Percentiles rank a stretch among this genome's conserved stretches.
These are phyloP conservation scores for Galago senegalensis DNA, from an alignment of 2,797 vertebrate genomes.

Conservation along the genomic window DNA sequence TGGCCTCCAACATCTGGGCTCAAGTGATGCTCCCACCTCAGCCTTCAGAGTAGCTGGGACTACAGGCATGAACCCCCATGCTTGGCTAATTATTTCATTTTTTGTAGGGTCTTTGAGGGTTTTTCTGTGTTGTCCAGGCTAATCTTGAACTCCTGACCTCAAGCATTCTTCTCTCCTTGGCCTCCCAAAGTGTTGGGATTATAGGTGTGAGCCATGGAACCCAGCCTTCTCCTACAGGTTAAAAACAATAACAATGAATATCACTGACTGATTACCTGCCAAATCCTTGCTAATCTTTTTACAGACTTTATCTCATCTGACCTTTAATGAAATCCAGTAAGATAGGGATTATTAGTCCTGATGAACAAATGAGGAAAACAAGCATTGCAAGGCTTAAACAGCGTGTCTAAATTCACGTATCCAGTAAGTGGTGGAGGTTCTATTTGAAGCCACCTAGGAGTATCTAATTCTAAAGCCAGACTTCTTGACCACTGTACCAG, in stretches of 20 bases:
- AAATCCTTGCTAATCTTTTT: conserved; percentile 25
- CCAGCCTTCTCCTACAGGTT: background rate
- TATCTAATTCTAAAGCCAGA: background rate
- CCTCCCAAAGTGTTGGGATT: background rate
- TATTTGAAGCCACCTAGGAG: background rate
- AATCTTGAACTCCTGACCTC: background rate
- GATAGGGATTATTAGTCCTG: background rate
- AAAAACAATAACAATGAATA: background rate
- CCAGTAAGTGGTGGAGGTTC: background rate
- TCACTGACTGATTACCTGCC: conserved; percentile 23
- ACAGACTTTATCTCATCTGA: conserved; percentile 7
- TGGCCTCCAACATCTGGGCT: background rate
- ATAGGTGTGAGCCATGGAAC: background rate
- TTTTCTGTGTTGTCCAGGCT: background rate
- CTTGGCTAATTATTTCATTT: background rate
- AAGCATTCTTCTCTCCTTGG: background rate
- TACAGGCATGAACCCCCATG: background rate
- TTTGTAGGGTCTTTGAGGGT: background rate
- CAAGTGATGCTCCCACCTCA: background rate
- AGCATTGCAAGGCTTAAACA: background rate
- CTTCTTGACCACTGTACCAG: background rate
- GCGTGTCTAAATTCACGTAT: background rate
- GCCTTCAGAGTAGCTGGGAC: background rate
- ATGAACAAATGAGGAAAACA: conserved; percentile 10
- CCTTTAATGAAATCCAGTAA: background rate